A percentile compares a stretch with the other conserved stretches of the same genome.
These are phyloP conservation scores for Lontra canadensis DNA, from an alignment of 2,113 vertebrate genomes.

Conservation along the genomic window DNA sequence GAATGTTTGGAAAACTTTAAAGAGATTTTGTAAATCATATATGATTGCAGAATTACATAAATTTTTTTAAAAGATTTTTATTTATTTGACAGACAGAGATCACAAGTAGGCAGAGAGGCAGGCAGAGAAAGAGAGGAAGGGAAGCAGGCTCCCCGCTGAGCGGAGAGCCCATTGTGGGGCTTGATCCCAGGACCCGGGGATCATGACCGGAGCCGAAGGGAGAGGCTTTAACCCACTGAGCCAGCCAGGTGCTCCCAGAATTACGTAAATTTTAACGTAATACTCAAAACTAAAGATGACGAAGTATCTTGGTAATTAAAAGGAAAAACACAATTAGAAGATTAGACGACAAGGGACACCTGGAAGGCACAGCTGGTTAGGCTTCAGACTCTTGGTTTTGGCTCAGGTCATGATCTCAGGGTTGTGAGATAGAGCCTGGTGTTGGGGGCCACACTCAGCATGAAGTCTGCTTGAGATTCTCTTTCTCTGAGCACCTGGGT, in stretches of 20 bases:
- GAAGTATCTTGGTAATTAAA: not conserved
- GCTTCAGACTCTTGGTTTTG: not conserved
- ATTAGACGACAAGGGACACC: not conserved
- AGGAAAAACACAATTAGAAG: slow-evolving; percentile 24
- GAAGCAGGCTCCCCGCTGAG: no score
- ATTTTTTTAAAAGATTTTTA: not conserved
- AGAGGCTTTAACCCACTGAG: no score
- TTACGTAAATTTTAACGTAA: not conserved
- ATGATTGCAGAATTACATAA: not conserved
- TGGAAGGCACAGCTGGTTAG: not conserved
- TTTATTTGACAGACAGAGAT: no score
- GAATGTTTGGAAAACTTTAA: not conserved
- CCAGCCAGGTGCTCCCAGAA: not conserved
- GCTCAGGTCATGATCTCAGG: not conserved
- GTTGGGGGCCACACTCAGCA: not conserved
- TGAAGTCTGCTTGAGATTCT: not conserved
- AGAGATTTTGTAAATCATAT: not conserved
- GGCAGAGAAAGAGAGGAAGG: no score
- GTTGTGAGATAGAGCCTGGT: not conserved
- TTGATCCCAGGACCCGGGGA: no score
- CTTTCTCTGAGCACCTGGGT: not conserved
- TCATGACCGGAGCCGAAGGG: no score
- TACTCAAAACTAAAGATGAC: not conserved
- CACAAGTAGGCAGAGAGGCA: no score
- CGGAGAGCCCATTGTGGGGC: no score